Evolutionary conservation across 2,113 vertebrate species (phyloP).

Genomic region (Orthonyx spaldingii): DNA sequence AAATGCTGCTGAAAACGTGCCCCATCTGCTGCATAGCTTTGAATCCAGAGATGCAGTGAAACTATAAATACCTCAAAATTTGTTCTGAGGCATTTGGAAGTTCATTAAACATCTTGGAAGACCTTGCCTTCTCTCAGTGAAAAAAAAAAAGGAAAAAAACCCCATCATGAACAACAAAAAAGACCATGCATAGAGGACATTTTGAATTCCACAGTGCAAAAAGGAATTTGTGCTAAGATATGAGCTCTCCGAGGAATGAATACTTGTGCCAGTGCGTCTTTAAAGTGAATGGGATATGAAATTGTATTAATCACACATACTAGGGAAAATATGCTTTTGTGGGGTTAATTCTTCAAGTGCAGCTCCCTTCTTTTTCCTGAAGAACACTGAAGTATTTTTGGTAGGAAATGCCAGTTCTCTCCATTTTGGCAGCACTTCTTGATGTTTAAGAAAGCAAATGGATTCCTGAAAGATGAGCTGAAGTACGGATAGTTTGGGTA

Average conservation of each 20-base stretch:
- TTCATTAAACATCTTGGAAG: slow-evolving; percentile 23
- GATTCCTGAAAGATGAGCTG: background rate
- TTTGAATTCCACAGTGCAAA: background rate
- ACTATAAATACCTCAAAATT: slow-evolving; percentile 36
- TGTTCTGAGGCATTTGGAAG: slow-evolving; percentile 34
- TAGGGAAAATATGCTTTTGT: background rate
- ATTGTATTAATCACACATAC: slow-evolving; percentile 27
- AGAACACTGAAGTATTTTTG: background rate
- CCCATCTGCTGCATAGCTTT: slow-evolving; percentile 45
- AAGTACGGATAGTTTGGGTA: background rate
- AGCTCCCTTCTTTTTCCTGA: background rate
- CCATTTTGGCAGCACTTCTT: background rate
- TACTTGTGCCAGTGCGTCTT: background rate
- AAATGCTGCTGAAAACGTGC: slow-evolving; percentile 31
- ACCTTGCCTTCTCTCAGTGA: background rate
- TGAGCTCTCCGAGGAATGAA: background rate
- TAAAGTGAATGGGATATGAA: background rate
- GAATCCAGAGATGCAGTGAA: slow-evolving; percentile 13
- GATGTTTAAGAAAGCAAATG: slow-evolving; percentile 22
- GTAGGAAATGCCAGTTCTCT: slow-evolving; percentile 1
- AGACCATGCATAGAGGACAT: background rate
- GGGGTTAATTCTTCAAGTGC: background rate
- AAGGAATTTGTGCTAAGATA: background rate
- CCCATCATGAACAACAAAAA: background rate
- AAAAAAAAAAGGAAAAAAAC: background rate